These are phyloP conservation scores for Drosophila yooni DNA, from an alignment of 2,888 invertebrate genomes.

Conservation along the genomic window DNA sequence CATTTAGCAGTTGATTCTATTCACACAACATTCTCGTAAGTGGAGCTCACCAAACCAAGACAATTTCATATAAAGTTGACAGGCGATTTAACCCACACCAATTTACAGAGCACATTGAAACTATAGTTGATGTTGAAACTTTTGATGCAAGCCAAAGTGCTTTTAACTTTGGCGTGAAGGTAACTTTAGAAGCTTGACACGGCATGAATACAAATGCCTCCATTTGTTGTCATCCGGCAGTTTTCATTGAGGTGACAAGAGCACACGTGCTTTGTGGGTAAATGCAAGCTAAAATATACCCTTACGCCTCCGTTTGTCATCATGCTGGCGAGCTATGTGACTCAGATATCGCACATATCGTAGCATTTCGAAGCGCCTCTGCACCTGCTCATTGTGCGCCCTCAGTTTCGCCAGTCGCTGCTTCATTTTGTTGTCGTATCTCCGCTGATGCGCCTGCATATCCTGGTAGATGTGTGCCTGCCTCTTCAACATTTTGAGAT, in stretches of 20 bases:
- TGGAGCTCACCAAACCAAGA: conserved; percentile 10
- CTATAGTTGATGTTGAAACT: conserved; percentile 42
- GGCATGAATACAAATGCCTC: conserved; percentile 31
- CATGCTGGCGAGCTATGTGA: conserved; percentile 22
- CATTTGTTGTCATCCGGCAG: neutral
- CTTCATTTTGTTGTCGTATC: neutral
- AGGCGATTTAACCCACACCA: conserved; percentile 14
- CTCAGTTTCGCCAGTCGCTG: conserved; percentile 6
- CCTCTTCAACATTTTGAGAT: neutral
- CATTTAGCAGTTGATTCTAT: conserved; percentile 25
- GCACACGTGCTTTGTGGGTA: conserved; percentile 8
- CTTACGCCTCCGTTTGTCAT: conserved; percentile 26
- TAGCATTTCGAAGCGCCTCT: conserved; percentile 11
- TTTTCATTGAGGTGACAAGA: conserved; percentile 22
- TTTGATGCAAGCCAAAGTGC: conserved; percentile 47
- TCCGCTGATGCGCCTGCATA: conserved; percentile 31
- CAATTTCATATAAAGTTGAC: conserved; percentile 18
- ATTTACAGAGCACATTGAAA: conserved; percentile 14
- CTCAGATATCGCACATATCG: conserved; percentile 30
- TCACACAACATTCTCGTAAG: conserved; percentile 21
- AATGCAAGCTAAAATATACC: conserved; percentile 41
- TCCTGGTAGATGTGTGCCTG: neutral
- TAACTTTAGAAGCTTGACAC: conserved; percentile 35
- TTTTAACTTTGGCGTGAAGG: conserved; percentile 27
- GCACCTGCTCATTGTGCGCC: conserved; percentile 33